Evolutionary conservation across 2,113 vertebrate genomes (phyloP), one percentile per base, ranked within the genome.

Genomic region (Xerus inauris): DNA sequence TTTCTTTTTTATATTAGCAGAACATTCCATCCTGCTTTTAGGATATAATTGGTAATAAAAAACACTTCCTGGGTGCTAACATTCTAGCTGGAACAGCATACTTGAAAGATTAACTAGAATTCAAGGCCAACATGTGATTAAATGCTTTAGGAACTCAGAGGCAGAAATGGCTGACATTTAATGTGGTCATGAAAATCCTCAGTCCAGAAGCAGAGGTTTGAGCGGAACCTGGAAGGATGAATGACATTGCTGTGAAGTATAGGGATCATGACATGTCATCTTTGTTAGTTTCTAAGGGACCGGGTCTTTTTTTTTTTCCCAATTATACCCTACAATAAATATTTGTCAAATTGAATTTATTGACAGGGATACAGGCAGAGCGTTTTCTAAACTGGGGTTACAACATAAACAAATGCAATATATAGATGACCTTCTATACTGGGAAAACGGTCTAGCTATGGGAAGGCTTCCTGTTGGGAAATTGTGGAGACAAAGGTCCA

Each of bases 31-130:
- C 84, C 42, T 62, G 64, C 35, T 79, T 94, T 87, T 75, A 89
- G 79, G 62, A 35, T 91, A 83, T 85, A 94, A 96, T 40, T 95
- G 86, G 83, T 65, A 95, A 91, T 76, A 91, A 92, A 96, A 96
- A 89, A 85, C 59, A 72, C 32, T 89, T 47, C 71, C 77, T 45
- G 17, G 73, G 51, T 8, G n/a, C n/a, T 91, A 72, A 14, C 28
- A 73, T 64, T 90, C 85, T 94, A 93, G 87, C 26, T 95, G 54
- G 72, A 80, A 79, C 73, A 94, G 88, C 76, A 94, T 26, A 85
- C n/a, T 88, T 76, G 65, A 79, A 96, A 97, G 88, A 65, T 96
- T 84, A 94, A 90, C 19, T 64, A 80, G 76, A 90, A 76, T 77
- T 85, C 85, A 77, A 93, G 77, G 82, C 51, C 59, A 12, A 12